phyloP scores from a whole-genome alignment of 2,113 vertebrate species.

The Ochotona curzoniae region DNA sequence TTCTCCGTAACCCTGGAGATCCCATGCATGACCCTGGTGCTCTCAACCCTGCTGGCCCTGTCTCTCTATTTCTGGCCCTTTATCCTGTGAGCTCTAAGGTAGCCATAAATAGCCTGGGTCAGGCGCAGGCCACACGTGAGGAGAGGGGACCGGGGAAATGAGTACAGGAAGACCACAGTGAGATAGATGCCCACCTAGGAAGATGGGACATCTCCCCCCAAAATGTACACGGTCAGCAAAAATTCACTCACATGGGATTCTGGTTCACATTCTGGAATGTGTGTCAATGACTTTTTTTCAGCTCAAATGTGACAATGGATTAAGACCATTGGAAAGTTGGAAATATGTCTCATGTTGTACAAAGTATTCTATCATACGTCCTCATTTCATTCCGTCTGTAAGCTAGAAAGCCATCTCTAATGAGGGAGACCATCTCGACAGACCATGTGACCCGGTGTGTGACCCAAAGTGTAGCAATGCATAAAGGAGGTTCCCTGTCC shows the following conservation, averaged over 20 bases:
- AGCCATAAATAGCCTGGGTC: slow-evolving; percentile 53
- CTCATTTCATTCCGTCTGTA: neutral
- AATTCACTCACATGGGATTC: no score
- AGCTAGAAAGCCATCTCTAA: neutral
- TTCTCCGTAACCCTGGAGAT: slow-evolving; percentile 2
- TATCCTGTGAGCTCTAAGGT: slow-evolving; percentile 18
- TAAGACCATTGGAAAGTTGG: neutral
- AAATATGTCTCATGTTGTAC: neutral
- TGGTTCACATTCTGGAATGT: no score
- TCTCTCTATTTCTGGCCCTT: slow-evolving; percentile 69
- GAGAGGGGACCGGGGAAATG: neutral
- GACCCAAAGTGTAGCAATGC: neutral
- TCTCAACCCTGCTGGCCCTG: slow-evolving; percentile 37
- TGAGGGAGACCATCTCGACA: neutral
- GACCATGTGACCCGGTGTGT: neutral
- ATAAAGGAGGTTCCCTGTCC: neutral
- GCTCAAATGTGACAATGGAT: neutral
- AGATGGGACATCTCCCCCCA: no score
- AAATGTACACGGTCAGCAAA: no score
- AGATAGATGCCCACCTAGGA: neutral
- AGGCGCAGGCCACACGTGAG: neutral
- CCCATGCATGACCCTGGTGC: slow-evolving; percentile 31
- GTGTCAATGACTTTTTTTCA: neutral
- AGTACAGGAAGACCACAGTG: neutral
- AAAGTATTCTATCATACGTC: neutral